Conservation (phyloP, 1,140 invertebrate species). For the Portunus trituberculatus region DNA sequence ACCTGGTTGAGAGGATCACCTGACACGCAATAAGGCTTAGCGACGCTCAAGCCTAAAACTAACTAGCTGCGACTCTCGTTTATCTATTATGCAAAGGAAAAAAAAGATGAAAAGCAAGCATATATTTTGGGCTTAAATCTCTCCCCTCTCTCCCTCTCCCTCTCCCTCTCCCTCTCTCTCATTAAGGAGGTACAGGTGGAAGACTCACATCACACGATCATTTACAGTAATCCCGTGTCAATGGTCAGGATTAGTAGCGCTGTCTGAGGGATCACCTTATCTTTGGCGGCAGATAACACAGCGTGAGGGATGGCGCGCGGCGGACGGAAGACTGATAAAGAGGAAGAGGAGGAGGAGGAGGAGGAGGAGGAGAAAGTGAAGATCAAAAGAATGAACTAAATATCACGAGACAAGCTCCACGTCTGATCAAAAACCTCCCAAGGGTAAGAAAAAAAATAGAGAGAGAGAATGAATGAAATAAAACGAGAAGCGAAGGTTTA, state of each 20-base stretch:
- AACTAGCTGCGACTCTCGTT: not conserved
- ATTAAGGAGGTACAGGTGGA: no score
- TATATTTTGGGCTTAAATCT: not conserved
- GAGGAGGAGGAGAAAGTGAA: not conserved
- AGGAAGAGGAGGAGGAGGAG: not conserved
- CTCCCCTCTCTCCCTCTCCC: constrained; percentile 35
- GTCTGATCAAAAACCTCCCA: not conserved
- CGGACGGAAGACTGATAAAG: not conserved
- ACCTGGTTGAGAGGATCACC: not conserved
- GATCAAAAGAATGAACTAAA: not conserved
- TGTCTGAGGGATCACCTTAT: not conserved
- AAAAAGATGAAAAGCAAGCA: not conserved
- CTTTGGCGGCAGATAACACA: not conserved
- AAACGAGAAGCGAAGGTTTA: not conserved
- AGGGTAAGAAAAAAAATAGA: not conserved
- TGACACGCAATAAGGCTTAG: not conserved
- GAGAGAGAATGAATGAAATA: not conserved
- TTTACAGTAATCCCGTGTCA: not conserved
- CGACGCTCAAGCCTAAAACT: not conserved
- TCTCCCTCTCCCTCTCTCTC: constrained; percentile 11
- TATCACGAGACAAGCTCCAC: no score
- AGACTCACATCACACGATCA: not conserved
- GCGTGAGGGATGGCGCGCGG: not conserved
- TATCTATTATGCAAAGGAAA: not conserved
- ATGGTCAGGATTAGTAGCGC: not conserved